Percentiles rank a stretch among this genome's conserved stretches.
phyloP scores from a whole-genome alignment of 2,888 invertebrate genomes.

The Boloria euphrosyne region DNA sequence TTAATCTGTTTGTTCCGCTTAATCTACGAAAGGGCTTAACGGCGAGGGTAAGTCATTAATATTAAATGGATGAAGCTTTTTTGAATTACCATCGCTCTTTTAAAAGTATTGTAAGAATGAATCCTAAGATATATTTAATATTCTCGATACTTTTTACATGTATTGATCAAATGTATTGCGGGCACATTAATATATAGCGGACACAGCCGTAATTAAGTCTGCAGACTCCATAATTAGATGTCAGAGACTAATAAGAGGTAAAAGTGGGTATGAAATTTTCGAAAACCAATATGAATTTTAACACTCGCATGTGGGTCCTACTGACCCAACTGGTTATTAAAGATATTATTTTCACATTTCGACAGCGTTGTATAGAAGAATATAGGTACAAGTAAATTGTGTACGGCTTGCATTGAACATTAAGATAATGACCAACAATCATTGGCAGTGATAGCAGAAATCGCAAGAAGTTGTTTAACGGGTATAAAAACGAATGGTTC shows the following conservation, averaged over 20 bases:
- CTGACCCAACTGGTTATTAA: conserved; percentile 8
- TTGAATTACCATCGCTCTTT: too few relatives aligned
- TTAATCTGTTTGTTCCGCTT: too few relatives aligned
- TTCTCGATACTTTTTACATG: conserved; percentile 1
- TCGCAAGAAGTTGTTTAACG: conserved; percentile 19
- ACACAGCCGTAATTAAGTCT: conserved; percentile 29
- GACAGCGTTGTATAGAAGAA: background rate
- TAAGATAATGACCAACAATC: conserved; percentile 36
- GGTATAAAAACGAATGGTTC: conserved; percentile 5
- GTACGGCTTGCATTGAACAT: conserved; percentile 30
- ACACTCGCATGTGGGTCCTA: conserved; percentile 13
- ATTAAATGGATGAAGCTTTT: too few relatives aligned
- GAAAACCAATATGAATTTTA: conserved; percentile 17
- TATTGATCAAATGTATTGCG: conserved; percentile 35
- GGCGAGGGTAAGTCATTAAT: too few relatives aligned
- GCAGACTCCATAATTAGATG: conserved; percentile 28
- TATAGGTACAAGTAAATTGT: conserved; percentile 33
- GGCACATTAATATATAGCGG: conserved; percentile 30
- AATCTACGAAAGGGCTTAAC: too few relatives aligned
- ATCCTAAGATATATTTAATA: too few relatives aligned
- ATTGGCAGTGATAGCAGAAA: conserved; percentile 38
- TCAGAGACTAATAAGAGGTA: conserved; percentile 19
- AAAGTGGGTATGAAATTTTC: conserved; percentile 17
- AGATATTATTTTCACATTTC: background rate
- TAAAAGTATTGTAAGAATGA: too few relatives aligned